Conservation (phyloP, 2,888 invertebrate species). For the Bimastos eiseni region DNA sequence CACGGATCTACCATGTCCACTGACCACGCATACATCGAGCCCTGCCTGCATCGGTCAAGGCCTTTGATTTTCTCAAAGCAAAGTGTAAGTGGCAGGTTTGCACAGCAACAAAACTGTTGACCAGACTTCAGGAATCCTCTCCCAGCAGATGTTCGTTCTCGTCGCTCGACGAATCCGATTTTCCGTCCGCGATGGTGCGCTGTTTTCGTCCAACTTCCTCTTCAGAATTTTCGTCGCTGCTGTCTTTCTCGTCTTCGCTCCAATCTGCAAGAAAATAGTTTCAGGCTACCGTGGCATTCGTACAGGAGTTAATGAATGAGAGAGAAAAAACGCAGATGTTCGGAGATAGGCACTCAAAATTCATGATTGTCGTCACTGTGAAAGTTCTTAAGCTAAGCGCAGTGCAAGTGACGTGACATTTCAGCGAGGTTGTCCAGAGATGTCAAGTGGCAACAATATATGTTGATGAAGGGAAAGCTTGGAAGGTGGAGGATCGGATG, state of each 20-base stretch:
- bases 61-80: background rate
- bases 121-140: background rate
- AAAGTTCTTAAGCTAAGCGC: too few species aligned
- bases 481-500: too few species aligned
- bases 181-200: conserved; percentile 21
- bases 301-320: background rate
- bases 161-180: background rate
- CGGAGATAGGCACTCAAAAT: too few species aligned
- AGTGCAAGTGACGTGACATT: too few species aligned
- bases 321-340: background rate
- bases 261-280: conserved; percentile 24
- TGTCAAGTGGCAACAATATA: too few species aligned
- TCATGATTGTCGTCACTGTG: too few species aligned
- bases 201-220: conserved; percentile 20
- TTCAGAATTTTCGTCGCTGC: conserved; percentile 24
- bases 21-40: background rate
- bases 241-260: conserved; percentile 28
- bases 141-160: background rate
- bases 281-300: background rate
- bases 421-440: too few species aligned
- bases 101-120: background rate
- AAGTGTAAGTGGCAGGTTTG: background rate
- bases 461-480: too few species aligned
- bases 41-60: background rate
- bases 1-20: background rate